Conservation (phyloP, 2,888 invertebrate genomes). For the Agrypnus murinus region DNA sequence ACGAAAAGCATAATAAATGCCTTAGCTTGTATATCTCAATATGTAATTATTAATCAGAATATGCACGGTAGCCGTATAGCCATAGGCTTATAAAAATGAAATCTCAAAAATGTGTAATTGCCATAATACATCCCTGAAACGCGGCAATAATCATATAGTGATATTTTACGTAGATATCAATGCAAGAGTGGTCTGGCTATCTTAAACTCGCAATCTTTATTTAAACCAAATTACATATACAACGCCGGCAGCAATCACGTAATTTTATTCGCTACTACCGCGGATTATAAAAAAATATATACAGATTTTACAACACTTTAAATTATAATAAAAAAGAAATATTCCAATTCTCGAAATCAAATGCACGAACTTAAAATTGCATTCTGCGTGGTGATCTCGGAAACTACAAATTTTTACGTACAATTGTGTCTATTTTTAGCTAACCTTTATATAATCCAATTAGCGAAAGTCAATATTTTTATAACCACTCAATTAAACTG, state of each 20-base stretch:
- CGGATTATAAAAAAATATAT: neutral
- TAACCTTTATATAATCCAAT: too few species aligned
- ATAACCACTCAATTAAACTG: too few species aligned
- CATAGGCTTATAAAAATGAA: slow-evolving; percentile 55
- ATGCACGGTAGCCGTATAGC: slow-evolving; percentile 62
- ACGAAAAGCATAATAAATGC: slow-evolving; percentile 63
- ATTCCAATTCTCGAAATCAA: slow-evolving; percentile 4
- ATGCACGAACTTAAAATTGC: slow-evolving; percentile 3
- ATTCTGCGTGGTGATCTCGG: slow-evolving; percentile 7
- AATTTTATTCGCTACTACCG: slow-evolving; percentile 14
- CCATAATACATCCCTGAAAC: slow-evolving; percentile 64
- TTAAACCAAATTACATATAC: slow-evolving; percentile 64
- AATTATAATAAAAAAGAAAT: slow-evolving; percentile 12
- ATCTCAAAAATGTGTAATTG: slow-evolving; percentile 64
- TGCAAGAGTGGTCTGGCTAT: slow-evolving; percentile 59
- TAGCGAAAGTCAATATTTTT: too few species aligned
- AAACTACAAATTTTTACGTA: neutral
- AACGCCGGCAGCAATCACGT: slow-evolving; percentile 60
- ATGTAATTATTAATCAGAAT: slow-evolving; percentile 61
- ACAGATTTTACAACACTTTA: slow-evolving; percentile 16
- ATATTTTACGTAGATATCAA: slow-evolving; percentile 64
- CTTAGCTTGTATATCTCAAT: slow-evolving; percentile 60
- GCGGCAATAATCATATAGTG: slow-evolving; percentile 65
- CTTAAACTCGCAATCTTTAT: slow-evolving; percentile 65
- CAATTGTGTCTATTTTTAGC: too few species aligned